Conservation (phyloP, 1,140 invertebrate genomes). For the Brachionus sp. region DNA sequence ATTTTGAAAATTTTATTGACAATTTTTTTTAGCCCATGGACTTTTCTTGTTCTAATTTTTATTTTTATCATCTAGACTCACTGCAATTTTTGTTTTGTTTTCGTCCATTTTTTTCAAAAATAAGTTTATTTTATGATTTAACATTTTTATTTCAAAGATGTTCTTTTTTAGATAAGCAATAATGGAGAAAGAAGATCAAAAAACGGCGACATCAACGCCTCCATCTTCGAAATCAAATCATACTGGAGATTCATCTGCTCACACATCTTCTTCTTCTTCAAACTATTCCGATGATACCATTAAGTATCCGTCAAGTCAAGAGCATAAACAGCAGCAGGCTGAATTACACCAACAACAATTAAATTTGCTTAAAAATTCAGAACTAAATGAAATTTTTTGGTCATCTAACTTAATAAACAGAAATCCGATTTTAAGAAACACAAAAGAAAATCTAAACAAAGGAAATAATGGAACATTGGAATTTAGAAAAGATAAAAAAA, state of each 20-base stretch:
- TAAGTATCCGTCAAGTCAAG: conserved; percentile 1
- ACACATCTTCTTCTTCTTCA: neutral
- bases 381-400: neutral
- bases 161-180: conserved; percentile 16
- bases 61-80: neutral
- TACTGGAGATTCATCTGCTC: neutral
- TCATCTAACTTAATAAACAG: neutral
- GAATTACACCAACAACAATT: neutral
- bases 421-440: neutral
- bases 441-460: neutral
- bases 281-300: conserved; percentile 4
- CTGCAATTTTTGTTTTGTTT: neutral
- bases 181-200: neutral
- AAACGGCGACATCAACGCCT: neutral
- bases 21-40: neutral
- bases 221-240: neutral
- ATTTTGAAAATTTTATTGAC: neutral
- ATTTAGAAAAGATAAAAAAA: conserved; percentile 3
- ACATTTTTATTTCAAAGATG: conserved; percentile 13
- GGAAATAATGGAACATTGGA: neutral
- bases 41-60: neutral
- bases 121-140: neutral
- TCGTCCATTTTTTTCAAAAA: neutral
- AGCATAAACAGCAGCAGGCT: neutral
- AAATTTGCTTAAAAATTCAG: conserved; percentile 17